Conservation (phyloP, 2,797 vertebrate species). For the Halcyon leucocephala region DNA sequence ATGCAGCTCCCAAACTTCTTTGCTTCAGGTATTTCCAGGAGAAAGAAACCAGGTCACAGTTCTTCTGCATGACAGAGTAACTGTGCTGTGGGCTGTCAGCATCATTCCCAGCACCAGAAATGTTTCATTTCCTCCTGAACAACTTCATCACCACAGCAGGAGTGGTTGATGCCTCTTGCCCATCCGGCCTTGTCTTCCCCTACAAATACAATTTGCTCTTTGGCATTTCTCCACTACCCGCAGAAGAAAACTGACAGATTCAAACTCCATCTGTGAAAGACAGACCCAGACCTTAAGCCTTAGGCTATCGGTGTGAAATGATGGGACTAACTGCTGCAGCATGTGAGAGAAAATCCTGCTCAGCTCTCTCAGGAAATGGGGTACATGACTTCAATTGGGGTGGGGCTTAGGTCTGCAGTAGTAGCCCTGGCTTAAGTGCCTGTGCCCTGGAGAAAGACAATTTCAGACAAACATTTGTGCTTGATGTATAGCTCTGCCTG, state of each 20-base stretch:
- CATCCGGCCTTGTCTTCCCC: neutral
- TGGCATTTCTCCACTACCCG: neutral
- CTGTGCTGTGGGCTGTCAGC: neutral
- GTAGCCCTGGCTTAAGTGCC: neutral
- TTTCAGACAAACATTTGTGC: neutral
- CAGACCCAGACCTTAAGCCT: neutral
- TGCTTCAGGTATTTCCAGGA: neutral
- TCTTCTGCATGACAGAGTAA: neutral
- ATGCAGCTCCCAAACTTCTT: neutral
- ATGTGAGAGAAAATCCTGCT: neutral
- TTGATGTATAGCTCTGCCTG: neutral
- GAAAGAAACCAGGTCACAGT: neutral
- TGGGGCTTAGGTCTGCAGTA: neutral
- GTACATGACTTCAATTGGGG: fast-evolving
- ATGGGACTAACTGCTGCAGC: neutral
- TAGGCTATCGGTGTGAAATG: neutral
- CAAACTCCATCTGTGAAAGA: neutral
- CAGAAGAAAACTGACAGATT: neutral
- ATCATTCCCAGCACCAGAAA: neutral
- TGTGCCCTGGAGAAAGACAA: neutral
- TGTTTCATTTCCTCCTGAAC: neutral
- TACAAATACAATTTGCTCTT: neutral
- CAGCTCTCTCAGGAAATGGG: neutral
- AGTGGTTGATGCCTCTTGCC: neutral
- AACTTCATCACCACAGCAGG: neutral